Evolutionary conservation across 2,888 invertebrate genomes (phyloP).

Genomic region (Cyrtodaria siliqua): DNA sequence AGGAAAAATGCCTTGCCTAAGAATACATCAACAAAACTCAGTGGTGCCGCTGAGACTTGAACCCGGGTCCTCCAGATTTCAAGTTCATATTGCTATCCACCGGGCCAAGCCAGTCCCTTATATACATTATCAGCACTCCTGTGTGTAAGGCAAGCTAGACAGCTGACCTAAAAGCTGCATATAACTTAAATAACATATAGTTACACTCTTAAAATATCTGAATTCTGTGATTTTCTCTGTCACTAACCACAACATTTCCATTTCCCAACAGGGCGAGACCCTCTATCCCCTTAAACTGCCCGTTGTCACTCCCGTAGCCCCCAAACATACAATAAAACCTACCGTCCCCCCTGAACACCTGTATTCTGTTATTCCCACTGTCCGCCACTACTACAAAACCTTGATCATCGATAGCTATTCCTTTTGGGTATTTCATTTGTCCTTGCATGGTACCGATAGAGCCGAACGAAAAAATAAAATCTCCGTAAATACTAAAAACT

Average conservation of each 20-base stretch:
- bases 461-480: slow-evolving; percentile 96
- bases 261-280: slow-evolving; percentile 95
- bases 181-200: too few species aligned
- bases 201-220: slow-evolving; percentile 93
- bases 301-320: slow-evolving; percentile 97
- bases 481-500: slow-evolving; percentile 89
- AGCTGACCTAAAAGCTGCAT: too few species aligned
- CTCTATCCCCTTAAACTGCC: slow-evolving; percentile 95
- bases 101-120: too few species aligned
- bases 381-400: slow-evolving; percentile 99
- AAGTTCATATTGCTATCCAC: too few species aligned
- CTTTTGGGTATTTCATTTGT: slow-evolving; percentile 99
- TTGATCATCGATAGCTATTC: slow-evolving; percentile 98
- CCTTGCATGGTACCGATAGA: slow-evolving; percentile 97
- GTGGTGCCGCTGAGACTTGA: too few species aligned
- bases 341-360: slow-evolving; percentile 99
- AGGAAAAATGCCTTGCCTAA: too few species aligned
- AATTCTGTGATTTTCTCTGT: slow-evolving; percentile 98
- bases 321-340: slow-evolving; percentile 95
- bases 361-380: slow-evolving; percentile 99
- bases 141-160: too few species aligned
- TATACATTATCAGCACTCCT: too few species aligned
- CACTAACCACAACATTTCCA: slow-evolving; percentile 97
- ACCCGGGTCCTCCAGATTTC: too few species aligned
- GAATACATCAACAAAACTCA: too few species aligned